phyloP scores from a whole-genome alignment of 1,140 invertebrate species.

The Helicoverpa armigera region DNA sequence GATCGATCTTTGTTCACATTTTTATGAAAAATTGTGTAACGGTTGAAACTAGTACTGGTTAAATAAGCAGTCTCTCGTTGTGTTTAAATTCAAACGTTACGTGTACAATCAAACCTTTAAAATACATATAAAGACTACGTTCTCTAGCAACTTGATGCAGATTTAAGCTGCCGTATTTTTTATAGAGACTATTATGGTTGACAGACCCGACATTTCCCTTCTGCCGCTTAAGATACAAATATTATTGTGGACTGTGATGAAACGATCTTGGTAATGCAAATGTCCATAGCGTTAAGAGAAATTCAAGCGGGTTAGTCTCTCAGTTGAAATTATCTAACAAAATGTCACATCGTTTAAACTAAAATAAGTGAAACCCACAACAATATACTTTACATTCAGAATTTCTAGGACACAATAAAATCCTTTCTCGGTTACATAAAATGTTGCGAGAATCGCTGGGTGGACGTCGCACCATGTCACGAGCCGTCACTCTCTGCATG shows the following conservation, averaged over 20 bases:
- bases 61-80: not conserved
- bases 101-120: too few relatives aligned
- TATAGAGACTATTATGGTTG: too few relatives aligned
- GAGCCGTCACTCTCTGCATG: slow-evolving; percentile 64
- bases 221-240: too few relatives aligned
- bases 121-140: too few relatives aligned
- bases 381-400: slow-evolving; percentile 12
- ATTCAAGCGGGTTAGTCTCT: too few relatives aligned
- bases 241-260: too few relatives aligned
- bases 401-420: slow-evolving; percentile 59
- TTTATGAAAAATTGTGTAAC: slow-evolving; percentile 35
- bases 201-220: too few relatives aligned
- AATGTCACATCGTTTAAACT: not conserved
- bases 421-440: slow-evolving; percentile 60
- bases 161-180: too few relatives aligned
- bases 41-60: not conserved
- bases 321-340: not conserved
- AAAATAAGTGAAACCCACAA: slow-evolving; percentile 21
- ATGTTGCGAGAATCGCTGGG: slow-evolving; percentile 63
- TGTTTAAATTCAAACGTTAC: not conserved
- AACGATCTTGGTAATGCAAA: too few relatives aligned
- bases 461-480: slow-evolving; percentile 67
- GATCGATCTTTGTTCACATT: slow-evolving; percentile 49
- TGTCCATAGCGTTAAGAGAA: too few relatives aligned
- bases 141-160: too few relatives aligned